phyloP scores from a whole-genome alignment of 1,140 invertebrate species.

The Aphelenchoides besseyi region DNA sequence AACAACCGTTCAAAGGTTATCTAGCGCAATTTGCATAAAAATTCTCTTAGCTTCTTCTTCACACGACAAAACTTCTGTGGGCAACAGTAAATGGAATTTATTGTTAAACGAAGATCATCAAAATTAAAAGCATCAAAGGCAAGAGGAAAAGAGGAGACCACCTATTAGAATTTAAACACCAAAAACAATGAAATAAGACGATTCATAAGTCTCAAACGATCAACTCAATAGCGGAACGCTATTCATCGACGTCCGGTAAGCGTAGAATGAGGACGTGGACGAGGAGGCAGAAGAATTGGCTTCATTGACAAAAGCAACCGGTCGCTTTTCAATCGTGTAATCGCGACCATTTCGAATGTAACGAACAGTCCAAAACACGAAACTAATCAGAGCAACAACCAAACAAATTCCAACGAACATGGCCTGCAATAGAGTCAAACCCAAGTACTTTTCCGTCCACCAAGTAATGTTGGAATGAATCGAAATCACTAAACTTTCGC shows the following conservation, averaged over 20 bases:
- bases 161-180: neutral
- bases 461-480: neutral
- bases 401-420: neutral
- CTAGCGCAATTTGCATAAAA: too few species aligned
- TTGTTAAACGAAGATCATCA: neutral
- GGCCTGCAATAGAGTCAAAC: neutral
- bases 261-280: neutral
- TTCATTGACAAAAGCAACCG: neutral
- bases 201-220: too few species aligned
- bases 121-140: neutral
- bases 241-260: neutral
- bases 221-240: neutral
- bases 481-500: too few species aligned
- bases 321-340: neutral
- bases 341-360: neutral
- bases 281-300: neutral
- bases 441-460: neutral
- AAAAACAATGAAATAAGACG: neutral
- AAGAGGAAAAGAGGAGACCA: neutral
- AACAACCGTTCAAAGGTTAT: too few species aligned
- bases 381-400: neutral
- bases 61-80: too few species aligned
- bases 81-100: too few species aligned
- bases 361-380: neutral
- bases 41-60: too few species aligned